A percentile compares a stretch with the other conserved stretches of the same genome.
These are phyloP conservation scores for Crotalus helleri DNA, from an alignment of 2,113 vertebrate genomes.

Conservation along the genomic window DNA sequence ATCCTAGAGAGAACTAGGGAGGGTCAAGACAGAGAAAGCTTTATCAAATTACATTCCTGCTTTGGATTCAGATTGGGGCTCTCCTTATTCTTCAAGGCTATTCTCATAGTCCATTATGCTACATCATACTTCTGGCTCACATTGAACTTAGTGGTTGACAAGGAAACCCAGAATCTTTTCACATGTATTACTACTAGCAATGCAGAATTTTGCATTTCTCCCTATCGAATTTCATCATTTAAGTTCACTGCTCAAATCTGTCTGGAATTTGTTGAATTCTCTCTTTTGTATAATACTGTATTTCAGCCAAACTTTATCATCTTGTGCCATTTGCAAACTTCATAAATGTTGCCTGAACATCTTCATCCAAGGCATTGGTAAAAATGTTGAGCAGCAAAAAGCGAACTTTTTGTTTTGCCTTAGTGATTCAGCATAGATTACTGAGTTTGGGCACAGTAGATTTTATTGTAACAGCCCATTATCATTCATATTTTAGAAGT, in stretches of 20 bases:
- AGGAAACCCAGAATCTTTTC: not conserved
- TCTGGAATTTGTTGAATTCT: not conserved
- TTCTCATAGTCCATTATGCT: not conserved
- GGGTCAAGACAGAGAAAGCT: not conserved
- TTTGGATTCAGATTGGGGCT: not conserved
- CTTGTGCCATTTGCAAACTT: not conserved
- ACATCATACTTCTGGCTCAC: not conserved
- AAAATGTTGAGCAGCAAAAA: not conserved
- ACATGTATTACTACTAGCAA: not conserved
- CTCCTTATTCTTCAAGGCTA: not conserved
- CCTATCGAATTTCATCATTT: not conserved
- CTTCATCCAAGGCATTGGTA: not conserved
- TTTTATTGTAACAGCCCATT: not conserved
- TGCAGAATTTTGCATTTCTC: not conserved
- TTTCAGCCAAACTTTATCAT: not conserved
- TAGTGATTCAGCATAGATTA: not conserved
- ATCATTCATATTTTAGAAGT: conserved; percentile 5
- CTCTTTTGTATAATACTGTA: not conserved
- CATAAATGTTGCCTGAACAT: not conserved
- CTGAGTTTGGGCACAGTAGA: not conserved
- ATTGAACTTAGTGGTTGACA: not conserved
- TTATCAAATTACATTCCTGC: not conserved
- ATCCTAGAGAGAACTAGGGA: not conserved
- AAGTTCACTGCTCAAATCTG: not conserved
- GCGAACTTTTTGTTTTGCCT: not conserved